These are phyloP conservation scores for Conomelus anceps DNA, from an alignment of 2,888 invertebrate species.

Conservation along the genomic window DNA sequence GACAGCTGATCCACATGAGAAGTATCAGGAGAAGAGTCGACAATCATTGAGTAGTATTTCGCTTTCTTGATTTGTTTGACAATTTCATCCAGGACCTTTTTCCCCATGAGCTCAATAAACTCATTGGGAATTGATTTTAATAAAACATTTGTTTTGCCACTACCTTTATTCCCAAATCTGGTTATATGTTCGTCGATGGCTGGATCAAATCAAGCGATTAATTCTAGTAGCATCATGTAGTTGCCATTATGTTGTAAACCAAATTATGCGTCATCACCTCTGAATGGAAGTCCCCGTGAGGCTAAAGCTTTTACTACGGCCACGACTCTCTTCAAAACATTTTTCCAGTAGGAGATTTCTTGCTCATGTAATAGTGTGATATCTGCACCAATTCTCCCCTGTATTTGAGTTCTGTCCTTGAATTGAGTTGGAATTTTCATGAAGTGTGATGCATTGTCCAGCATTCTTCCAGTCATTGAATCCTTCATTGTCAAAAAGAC, in stretches of 20 bases:
- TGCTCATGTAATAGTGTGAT: background rate
- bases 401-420: background rate
- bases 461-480: background rate
- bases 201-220: conserved; percentile 12
- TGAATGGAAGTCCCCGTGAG: background rate
- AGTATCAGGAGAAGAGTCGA: conserved; percentile 25
- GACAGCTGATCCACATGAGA: conserved; percentile 26
- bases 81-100: conserved; percentile 12
- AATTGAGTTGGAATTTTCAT: background rate
- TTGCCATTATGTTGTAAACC: conserved; percentile 13
- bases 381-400: background rate
- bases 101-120: conserved; percentile 16
- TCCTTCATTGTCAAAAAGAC: background rate
- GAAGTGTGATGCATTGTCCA: background rate
- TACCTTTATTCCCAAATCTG: conserved; percentile 14
- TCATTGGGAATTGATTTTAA: conserved; percentile 3
- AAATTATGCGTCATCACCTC: background rate
- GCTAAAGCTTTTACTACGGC: background rate
- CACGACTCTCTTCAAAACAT: background rate
- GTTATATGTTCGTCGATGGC: conserved; percentile 3
- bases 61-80: background rate
- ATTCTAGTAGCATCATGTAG: conserved; percentile 9
- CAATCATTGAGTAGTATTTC: conserved; percentile 21
- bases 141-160: conserved; percentile 2
- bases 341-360: background rate